Base-by-base conservation (phyloP, 2,113 vertebrate species). In the Grantiella picta region DNA sequence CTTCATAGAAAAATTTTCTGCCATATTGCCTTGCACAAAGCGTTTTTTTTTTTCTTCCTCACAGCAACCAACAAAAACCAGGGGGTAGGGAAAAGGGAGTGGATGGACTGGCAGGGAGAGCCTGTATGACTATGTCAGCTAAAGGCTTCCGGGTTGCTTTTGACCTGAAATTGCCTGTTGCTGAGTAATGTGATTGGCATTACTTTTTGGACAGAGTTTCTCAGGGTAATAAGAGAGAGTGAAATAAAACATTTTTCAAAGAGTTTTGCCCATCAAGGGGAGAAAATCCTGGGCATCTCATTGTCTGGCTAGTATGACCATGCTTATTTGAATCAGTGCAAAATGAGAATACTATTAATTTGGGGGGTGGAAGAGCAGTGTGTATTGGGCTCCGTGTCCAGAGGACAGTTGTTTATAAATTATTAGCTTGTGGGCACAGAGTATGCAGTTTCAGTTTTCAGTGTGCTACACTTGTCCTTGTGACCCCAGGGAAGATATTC, bases 1-100 rank as follows among this genome's bases (percentile, higher is more conserved):
- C 23, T 81, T 80, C 11, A 75, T 35, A 40, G 45, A 86, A 71
- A 40, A 36, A 29, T 42, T 60, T 85, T 59, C 54, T 86, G 35
- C 33, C 33, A 27, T 16, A 3, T 66, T 42, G 25, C 25, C 31
- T 65, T 72, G 40, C 22, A 73, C 24, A 63, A 45, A 86, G 18
- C 19, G 38, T 56, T 24, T 40, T 65, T 24, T 40, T 65, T 47
- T 60, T 64, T 35, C 44, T 59, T 70, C 18, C 40, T 78, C 13
- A 21, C 21, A 82, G 15, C 25, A 73, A 23, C 17, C 25, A 54
- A 31, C 9, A 80, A 44, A 75, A 81, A 22, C 15, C 73, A 14
- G 0, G 0, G 42, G 3, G 9, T 53, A 8, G 12, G 38, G 10
- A 14, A 45, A 42, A 36, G 49, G 22, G 16, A n/a, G 31, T 14